These are phyloP conservation scores for Ceyx erithaca DNA, from an alignment of 2,797 vertebrate species.

Conservation along the genomic window DNA sequence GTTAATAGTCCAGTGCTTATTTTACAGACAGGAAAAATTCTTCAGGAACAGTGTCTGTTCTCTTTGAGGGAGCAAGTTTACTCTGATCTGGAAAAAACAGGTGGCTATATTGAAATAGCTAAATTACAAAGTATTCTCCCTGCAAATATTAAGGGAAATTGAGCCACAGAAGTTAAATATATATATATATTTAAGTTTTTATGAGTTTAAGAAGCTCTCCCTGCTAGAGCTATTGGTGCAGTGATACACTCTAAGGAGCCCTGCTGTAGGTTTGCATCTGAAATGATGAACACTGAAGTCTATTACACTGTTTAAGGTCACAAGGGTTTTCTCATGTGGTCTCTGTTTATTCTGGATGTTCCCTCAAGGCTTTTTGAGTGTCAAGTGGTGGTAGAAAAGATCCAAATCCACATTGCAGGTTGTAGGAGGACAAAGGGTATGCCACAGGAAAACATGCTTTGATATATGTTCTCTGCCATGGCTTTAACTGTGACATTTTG, in stretches of 20 bases:
- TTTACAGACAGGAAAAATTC: neutral
- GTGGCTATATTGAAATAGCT: neutral
- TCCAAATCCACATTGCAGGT: neutral
- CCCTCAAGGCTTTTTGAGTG: neutral
- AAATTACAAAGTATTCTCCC: neutral
- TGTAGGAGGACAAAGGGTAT: neutral
- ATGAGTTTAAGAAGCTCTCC: neutral
- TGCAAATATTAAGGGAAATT: neutral
- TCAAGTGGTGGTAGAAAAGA: slow-evolving; percentile 3
- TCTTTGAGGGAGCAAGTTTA: neutral
- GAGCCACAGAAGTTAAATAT: too few species aligned
- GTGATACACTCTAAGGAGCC: neutral
- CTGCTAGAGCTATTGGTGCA: neutral
- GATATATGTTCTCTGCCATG: neutral
- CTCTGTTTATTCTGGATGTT: neutral
- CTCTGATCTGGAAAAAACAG: neutral
- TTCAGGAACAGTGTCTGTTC: rapidly evolving
- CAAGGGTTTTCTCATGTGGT: neutral
- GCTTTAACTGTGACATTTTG: neutral
- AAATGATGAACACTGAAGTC: neutral
- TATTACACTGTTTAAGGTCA: neutral
- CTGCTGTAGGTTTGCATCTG: neutral
- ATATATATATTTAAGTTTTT: neutral
- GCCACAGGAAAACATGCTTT: neutral
- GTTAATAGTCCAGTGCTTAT: neutral